These are phyloP conservation scores for Sesia bembeciformis DNA, from an alignment of 2,888 invertebrate genomes.

Conservation along the genomic window DNA sequence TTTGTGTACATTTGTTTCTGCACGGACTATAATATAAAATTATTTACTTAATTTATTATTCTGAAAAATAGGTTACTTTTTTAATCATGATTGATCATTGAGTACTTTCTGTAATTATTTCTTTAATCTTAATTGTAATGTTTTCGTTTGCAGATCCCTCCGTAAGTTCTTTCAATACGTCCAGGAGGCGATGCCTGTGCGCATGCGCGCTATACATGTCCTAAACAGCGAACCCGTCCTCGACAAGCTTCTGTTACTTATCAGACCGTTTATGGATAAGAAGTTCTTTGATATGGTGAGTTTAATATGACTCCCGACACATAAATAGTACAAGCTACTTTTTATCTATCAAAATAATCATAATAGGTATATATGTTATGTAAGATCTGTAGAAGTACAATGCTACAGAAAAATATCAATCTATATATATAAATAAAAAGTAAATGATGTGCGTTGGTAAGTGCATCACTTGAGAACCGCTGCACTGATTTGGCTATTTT, in stretches of 20 bases:
- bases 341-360: too few relatives aligned
- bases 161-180: slow-evolving; percentile 79
- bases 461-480: too few relatives aligned
- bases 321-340: background rate
- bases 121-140: background rate
- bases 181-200: slow-evolving; percentile 80
- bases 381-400: too few relatives aligned
- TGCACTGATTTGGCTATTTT: too few relatives aligned
- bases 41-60: too few relatives aligned
- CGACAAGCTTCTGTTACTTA: slow-evolving; percentile 73
- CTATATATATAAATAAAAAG: too few relatives aligned
- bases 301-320: background rate
- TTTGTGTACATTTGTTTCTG: too few relatives aligned
- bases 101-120: slow-evolving; percentile 4
- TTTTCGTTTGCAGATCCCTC: slow-evolving; percentile 52
- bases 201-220: slow-evolving; percentile 78
- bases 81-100: slow-evolving; percentile 9
- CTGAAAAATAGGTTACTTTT: background rate
- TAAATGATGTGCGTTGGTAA: too few relatives aligned
- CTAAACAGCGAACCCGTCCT: slow-evolving; percentile 76
- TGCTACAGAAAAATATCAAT: too few relatives aligned
- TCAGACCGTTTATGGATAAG: slow-evolving; percentile 76
- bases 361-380: too few relatives aligned
- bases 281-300: slow-evolving; percentile 70
- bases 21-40: too few relatives aligned